Evolutionary conservation across 2,113 vertebrate species (phyloP), one percentile per base, ranked within the genome.

Genomic region (Herpetotheres cachinnans): DNA sequence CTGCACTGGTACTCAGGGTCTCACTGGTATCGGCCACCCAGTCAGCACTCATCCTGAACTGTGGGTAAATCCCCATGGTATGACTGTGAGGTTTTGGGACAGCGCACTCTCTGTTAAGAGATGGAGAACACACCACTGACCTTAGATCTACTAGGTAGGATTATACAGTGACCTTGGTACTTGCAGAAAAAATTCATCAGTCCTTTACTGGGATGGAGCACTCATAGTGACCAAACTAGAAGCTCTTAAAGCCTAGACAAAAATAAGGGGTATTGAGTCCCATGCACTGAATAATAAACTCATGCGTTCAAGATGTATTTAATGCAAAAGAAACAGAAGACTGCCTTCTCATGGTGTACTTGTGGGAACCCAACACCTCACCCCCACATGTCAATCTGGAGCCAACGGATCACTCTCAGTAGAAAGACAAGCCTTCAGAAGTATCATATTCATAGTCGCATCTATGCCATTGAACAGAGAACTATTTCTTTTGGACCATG

Each of bases 401-500:
- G 63, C 42, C 30, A 81, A 83, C 34, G 80, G 49, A 82, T 74
- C 56, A 54, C 50, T 84, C 88, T 36, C 78, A 76, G 50, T 13
- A 94, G 86, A 96, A 95, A 82, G 24, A 71, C 4, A 66, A 47
- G 22, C 50, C 38, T 91, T 58, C 71, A 95, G 50, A 89, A 78
- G 7, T 38, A 61, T 40, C 86, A 73, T 66, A 63, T 82, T 87
- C 71, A 87, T 76, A 70, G 69, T 27, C 38, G 13, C 27, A 50
- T 58, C 40, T 78, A 69, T 3, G 3, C 26, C 4, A 3, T 27
- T 89, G 40, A 93, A 87, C 17, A 63, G 63, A 78, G 59, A 94
- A 80, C 62, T 93, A 14, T 91, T 96, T 85, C 26, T 71, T 94
- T 97, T 93, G 85, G 82, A 93, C 80, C 29, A 55, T 38, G 8